Evolutionary conservation across 1,140 invertebrate species (phyloP).

Genomic region (Epicauta chinensis): DNA sequence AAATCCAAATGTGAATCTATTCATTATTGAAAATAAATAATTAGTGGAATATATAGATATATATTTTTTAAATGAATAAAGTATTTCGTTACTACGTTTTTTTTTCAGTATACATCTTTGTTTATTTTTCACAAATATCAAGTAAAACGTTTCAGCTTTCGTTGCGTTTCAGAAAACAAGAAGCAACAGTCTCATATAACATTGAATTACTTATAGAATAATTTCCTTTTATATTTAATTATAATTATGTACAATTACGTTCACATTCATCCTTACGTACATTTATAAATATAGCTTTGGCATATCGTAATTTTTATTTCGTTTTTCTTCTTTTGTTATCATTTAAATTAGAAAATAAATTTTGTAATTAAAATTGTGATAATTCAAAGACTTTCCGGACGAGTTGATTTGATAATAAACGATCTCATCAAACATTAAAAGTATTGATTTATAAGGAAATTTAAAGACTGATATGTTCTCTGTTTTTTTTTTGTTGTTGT

Average conservation of each 20-base stretch:
- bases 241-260: constrained; percentile 27
- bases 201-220: constrained; percentile 37
- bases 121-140: constrained; percentile 40
- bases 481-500: too few relatives aligned
- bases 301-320: too few relatives aligned
- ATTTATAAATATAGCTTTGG: constrained; percentile 23
- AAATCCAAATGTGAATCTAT: too few relatives aligned
- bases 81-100: constrained; percentile 1
- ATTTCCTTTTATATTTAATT: too few relatives aligned
- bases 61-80: neutral
- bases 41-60: neutral
- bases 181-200: constrained; percentile 42
- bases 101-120: constrained; percentile 33
- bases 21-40: neutral
- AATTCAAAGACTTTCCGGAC: too few relatives aligned
- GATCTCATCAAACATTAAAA: too few relatives aligned
- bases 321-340: too few relatives aligned
- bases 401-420: too few relatives aligned
- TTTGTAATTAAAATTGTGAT: too few relatives aligned
- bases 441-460: too few relatives aligned
- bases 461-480: too few relatives aligned
- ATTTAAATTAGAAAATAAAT: too few relatives aligned
- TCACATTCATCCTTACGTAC: constrained; percentile 22
- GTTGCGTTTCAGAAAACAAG: constrained; percentile 22
- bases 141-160: constrained; percentile 20